Percentiles rank a stretch among this genome's conserved stretches.
These are phyloP conservation scores for Tetropium fuscum DNA, from an alignment of 2,888 invertebrate species.

Conservation along the genomic window DNA sequence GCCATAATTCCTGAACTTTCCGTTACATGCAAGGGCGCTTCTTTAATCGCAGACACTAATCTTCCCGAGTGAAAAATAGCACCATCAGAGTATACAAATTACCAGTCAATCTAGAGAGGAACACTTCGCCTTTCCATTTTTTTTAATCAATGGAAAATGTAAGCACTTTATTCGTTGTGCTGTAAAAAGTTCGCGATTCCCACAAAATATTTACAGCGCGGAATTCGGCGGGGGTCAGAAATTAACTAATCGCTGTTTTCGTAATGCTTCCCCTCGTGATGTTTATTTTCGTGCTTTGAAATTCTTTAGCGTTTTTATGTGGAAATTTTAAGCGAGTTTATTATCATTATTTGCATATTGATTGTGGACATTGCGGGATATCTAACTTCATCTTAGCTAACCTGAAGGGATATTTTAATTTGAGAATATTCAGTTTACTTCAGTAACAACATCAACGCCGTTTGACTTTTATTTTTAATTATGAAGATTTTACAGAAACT, in stretches of 20 bases:
- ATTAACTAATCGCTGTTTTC: slow-evolving; percentile 3
- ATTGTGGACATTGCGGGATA: no score
- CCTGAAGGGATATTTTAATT: no score
- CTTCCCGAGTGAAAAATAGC: slow-evolving; percentile 57
- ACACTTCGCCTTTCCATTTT: slow-evolving; percentile 36
- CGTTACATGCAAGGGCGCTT: slow-evolving; percentile 46
- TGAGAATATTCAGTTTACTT: no score
- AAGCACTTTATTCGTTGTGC: slow-evolving; percentile 31
- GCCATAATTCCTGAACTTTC: slow-evolving; percentile 54
- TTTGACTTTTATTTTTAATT: no score
- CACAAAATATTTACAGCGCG: slow-evolving; percentile 15
- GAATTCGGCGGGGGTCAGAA: background rate
- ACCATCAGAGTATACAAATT: slow-evolving; percentile 59
- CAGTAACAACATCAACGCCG: no score
- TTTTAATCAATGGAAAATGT: slow-evolving; percentile 32
- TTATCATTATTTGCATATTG: no score
- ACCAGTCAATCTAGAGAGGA: slow-evolving; percentile 52
- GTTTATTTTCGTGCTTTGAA: no score
- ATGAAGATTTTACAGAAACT: no score
- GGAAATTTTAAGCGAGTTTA: no score
- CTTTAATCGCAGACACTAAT: slow-evolving; percentile 58
- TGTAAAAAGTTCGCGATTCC: slow-evolving; percentile 15
- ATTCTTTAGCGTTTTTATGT: no score
- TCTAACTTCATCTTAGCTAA: no score
- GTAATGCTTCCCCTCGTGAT: no score